These are phyloP conservation scores for Tetanocera ferruginea DNA, from an alignment of 2,888 invertebrate species.

Conservation along the genomic window DNA sequence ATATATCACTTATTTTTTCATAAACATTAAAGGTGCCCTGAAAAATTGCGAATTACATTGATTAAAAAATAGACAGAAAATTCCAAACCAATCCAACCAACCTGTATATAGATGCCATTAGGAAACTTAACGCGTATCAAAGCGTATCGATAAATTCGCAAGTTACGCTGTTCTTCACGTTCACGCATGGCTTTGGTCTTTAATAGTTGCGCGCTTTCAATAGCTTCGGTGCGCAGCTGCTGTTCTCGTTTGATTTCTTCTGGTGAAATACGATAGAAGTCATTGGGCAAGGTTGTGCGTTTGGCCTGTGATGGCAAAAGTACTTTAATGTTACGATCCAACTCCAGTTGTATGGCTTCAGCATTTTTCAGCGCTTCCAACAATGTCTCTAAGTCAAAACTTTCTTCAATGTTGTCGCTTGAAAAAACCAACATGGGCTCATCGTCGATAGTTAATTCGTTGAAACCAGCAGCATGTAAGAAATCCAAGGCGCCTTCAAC, in stretches of 20 bases:
- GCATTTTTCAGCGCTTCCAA: constrained; percentile 84
- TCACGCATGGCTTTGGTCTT: constrained; percentile 96
- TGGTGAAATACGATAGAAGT: constrained; percentile 85
- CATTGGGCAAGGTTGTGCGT: constrained; percentile 80
- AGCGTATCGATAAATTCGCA: constrained; percentile 87
- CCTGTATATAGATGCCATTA: constrained; percentile 86
- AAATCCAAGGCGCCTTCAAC: constrained; percentile 87
- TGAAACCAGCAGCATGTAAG: constrained; percentile 86
- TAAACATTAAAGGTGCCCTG: constrained; percentile 91
- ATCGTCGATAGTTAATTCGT: constrained; percentile 73
- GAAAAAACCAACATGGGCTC: constrained; percentile 80
- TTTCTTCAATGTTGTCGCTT: constrained; percentile 71
- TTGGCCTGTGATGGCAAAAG: constrained; percentile 82
- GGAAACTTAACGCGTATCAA: constrained; percentile 90
- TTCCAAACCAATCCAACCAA: constrained; percentile 58
- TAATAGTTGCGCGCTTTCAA: constrained; percentile 86
- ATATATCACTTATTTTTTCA: constrained; percentile 81
- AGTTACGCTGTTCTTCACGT: constrained; percentile 84
- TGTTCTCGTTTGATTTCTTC: constrained; percentile 90
- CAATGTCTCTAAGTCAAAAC: constrained; percentile 73
- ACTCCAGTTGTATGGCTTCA: constrained; percentile 84
- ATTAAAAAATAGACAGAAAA: constrained; percentile 25
- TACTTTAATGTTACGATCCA: constrained; percentile 91
- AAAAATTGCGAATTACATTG: constrained; percentile 55
- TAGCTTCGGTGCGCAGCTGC: constrained; percentile 79